A percentile compares a stretch with the other conserved stretches of the same genome.
phyloP scores from a whole-genome alignment of 2,797 vertebrate species.

The Coregonus suidteri region DNA sequence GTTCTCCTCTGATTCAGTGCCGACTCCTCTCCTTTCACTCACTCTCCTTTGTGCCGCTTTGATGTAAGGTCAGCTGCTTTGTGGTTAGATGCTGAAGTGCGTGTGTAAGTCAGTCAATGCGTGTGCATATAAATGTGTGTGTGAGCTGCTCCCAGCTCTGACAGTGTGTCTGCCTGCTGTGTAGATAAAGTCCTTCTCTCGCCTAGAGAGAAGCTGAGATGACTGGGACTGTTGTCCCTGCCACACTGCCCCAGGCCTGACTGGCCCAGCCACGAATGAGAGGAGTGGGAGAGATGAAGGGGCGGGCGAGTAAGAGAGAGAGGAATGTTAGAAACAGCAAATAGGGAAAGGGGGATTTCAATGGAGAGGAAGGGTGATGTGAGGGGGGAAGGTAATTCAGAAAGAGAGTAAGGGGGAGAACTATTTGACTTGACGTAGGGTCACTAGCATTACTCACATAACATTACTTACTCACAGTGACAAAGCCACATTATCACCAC shows the following conservation, averaged over 20 bases:
- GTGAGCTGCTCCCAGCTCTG: constrained; percentile 47
- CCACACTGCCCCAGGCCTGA: constrained; percentile 28
- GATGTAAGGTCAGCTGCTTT: constrained; percentile 68
- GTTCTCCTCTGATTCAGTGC: constrained; percentile 53
- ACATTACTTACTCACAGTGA: constrained; percentile 1
- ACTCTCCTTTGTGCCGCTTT: constrained; percentile 55
- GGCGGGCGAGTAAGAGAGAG: background rate
- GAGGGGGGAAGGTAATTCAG: background rate
- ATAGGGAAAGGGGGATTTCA: background rate
- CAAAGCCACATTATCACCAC: background rate
- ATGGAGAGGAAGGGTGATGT: background rate
- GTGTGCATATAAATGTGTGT: constrained; percentile 25
- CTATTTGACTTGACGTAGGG: background rate
- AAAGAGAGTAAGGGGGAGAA: background rate
- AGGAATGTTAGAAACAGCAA: background rate
- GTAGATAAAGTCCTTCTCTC: constrained; percentile 42
- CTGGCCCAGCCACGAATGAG: constrained; percentile 22
- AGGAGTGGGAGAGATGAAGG: background rate
- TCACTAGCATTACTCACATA: background rate
- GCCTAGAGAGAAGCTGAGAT: constrained; percentile 31
- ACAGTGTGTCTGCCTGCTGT: constrained; percentile 51
- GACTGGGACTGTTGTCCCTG: constrained; percentile 34
- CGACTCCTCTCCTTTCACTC: constrained; percentile 58
- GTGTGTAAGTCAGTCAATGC: background rate
- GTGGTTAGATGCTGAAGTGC: constrained; percentile 36